These are phyloP conservation scores for Spisula solida DNA, from an alignment of 2,888 invertebrate species.

Conservation along the genomic window DNA sequence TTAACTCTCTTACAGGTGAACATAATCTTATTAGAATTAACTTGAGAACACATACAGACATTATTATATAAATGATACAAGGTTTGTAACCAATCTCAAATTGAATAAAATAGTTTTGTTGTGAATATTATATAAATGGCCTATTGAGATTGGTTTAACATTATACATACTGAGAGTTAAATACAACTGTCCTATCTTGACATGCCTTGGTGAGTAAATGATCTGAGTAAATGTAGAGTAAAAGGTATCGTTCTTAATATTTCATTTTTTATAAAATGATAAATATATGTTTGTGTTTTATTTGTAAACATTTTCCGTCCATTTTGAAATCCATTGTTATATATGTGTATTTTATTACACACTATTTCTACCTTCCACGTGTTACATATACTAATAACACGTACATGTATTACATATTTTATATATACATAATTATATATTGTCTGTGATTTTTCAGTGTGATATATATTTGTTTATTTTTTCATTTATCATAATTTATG, in stretches of 20 bases:
- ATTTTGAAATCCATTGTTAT: background rate
- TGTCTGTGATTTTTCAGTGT: conserved; percentile 27
- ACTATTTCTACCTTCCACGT: background rate
- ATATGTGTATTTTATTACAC: background rate
- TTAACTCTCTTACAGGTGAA: too few species aligned
- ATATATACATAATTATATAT: background rate
- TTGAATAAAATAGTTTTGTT: too few species aligned
- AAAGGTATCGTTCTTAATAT: background rate
- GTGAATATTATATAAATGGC: background rate
- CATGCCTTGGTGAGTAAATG: background rate
- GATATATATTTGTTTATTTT: conserved; percentile 9
- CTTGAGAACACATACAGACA: too few species aligned
- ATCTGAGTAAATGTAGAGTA: background rate
- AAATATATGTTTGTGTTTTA: background rate
- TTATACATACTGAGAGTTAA: background rate
- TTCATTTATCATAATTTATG: conserved; percentile 4
- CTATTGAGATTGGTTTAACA: background rate
- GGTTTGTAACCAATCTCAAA: too few species aligned
- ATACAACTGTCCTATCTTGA: too few species aligned
- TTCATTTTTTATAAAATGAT: background rate
- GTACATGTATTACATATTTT: conserved; percentile 23
- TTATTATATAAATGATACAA: too few species aligned
- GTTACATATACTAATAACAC: background rate
- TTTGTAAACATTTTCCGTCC: background rate
- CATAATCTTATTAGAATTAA: too few species aligned